phyloP scores from a whole-genome alignment of 1,140 invertebrate genomes.

The Papilio glaucus region DNA sequence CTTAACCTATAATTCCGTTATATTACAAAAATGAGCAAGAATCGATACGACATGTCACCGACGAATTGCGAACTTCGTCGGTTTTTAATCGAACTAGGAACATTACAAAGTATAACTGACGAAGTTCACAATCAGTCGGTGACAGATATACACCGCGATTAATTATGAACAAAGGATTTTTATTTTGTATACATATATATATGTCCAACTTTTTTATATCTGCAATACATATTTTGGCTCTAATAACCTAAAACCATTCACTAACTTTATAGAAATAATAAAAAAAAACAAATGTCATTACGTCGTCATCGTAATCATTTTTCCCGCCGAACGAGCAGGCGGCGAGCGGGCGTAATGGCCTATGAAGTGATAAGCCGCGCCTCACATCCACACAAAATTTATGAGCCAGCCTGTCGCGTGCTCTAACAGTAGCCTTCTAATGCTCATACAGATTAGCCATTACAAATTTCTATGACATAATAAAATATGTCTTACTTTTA shows the following conservation, averaged over 20 bases:
- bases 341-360: conserved; percentile 29
- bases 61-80: too few relatives aligned
- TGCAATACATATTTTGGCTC: background rate
- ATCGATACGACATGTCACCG: too few relatives aligned
- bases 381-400: conserved; percentile 23
- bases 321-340: conserved; percentile 23
- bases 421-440: background rate
- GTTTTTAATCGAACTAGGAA: too few relatives aligned
- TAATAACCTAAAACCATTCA: background rate
- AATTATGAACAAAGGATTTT: too few relatives aligned
- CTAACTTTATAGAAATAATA: background rate
- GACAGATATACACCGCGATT: too few relatives aligned
- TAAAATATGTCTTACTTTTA: background rate
- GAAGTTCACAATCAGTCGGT: too few relatives aligned
- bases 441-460: background rate
- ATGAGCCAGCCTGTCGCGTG: background rate
- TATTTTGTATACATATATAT: too few relatives aligned
- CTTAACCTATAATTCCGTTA: too few relatives aligned
- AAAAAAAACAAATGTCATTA: conserved; percentile 32
- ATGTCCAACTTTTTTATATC: too few relatives aligned
- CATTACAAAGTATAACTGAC: too few relatives aligned
- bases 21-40: too few relatives aligned
- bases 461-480: background rate
- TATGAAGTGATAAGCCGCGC: conserved; percentile 32
- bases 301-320: conserved; percentile 17